Conservation (phyloP, 2,113 vertebrate species). For the Polypterus senegalus region DNA sequence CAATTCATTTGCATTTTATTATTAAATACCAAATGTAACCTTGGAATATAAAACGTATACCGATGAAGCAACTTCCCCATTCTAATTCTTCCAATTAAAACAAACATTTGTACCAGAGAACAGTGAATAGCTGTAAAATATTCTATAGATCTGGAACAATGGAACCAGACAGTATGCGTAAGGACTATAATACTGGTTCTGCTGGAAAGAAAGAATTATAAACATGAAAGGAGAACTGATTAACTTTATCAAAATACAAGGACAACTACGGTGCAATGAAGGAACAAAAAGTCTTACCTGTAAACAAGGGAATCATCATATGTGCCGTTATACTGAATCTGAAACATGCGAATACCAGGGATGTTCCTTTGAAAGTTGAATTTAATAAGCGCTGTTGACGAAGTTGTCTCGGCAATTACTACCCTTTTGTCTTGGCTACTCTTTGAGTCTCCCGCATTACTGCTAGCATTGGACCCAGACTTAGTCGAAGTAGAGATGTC, state of each 20-base stretch:
- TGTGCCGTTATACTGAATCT: constrained; percentile 97
- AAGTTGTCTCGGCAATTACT: constrained; percentile 85
- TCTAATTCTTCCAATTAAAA: too few species aligned
- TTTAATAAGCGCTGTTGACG: constrained; percentile 86
- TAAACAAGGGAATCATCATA: constrained; percentile 97
- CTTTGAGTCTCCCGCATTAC: constrained; percentile 78
- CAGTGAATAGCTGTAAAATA: too few species aligned
- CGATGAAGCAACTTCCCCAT: too few species aligned
- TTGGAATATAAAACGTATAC: too few species aligned
- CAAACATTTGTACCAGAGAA: too few species aligned
- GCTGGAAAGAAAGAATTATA: constrained; percentile 12
- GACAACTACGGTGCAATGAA: not conserved
- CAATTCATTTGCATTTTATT: too few species aligned
- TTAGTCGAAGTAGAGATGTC: constrained; percentile 94
- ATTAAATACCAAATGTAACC: too few species aligned
- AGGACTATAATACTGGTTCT: too few species aligned
- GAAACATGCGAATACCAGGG: constrained; percentile 97
- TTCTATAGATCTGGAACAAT: too few species aligned
- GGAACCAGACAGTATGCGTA: too few species aligned
- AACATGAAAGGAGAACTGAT: constrained; percentile 13
- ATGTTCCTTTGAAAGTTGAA: constrained; percentile 98
- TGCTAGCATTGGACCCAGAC: constrained; percentile 78
- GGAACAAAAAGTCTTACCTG: constrained; percentile 61
- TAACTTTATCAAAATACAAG: constrained; percentile 5
- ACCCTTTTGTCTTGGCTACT: constrained; percentile 77